Conservation (phyloP, 2,113 vertebrate genomes). For the Siniperca knerii region DNA sequence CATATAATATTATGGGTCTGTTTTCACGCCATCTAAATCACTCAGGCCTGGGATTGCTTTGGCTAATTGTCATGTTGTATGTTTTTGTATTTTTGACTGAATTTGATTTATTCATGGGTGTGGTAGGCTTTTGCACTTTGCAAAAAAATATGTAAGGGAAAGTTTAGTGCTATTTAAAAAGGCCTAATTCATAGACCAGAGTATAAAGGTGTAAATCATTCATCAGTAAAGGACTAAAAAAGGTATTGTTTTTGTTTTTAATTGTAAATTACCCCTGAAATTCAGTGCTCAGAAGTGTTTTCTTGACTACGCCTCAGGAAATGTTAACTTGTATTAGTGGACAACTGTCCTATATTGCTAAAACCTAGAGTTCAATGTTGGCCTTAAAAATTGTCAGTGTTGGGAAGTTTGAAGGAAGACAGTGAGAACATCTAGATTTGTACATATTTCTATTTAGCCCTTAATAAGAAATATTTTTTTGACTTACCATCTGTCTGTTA, state of each 20-base stretch:
- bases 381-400: conserved; percentile 4
- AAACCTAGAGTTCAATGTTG: conserved; percentile 27
- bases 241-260: conserved; percentile 10
- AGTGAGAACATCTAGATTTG: conserved; percentile 19
- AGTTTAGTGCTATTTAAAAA: conserved; percentile 35
- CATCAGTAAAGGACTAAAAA: conserved; percentile 1
- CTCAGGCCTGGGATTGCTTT: conserved; percentile 36
- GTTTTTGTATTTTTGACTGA: conserved; percentile 63
- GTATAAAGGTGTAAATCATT: conserved; percentile 33
- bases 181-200: conserved; percentile 44
- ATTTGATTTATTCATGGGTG: conserved; percentile 68
- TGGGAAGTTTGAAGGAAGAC: not conserved
- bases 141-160: conserved; percentile 35
- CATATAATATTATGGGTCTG: conserved; percentile 63
- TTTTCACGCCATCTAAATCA: conserved; percentile 70
- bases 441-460: conserved; percentile 16
- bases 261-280: conserved; percentile 21
- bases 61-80: conserved; percentile 57
- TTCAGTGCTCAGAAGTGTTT: not conserved
- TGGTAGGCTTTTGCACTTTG: conserved; percentile 53
- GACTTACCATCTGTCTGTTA: not conserved
- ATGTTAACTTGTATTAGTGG: not conserved
- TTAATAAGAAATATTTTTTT: not conserved
- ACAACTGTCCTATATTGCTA: conserved; percentile 1
- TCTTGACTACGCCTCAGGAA: conserved; percentile 2